Evolutionary conservation across 2,888 invertebrate genomes (phyloP).

Genomic region (Tipula vernalis): DNA sequence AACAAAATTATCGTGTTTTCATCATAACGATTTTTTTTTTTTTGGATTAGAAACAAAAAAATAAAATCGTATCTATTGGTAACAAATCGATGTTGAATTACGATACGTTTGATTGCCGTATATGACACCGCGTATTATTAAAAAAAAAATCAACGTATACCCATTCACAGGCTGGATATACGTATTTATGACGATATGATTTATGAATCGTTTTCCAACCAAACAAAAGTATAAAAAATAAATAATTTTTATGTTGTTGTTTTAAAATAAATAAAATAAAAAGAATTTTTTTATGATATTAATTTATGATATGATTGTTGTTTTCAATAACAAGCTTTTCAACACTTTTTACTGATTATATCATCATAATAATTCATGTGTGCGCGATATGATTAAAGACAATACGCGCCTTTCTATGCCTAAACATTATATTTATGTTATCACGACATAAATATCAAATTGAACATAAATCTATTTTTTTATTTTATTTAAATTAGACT

Average conservation of each 20-base stretch:
- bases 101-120: background rate
- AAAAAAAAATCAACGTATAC: background rate
- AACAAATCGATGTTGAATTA: background rate
- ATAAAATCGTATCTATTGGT: background rate
- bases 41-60: background rate
- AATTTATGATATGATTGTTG: background rate
- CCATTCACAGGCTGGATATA: background rate
- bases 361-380: background rate
- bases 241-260: background rate
- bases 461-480: background rate
- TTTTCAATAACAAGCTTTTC: constrained; percentile 4
- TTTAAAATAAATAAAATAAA: background rate
- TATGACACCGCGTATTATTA: background rate
- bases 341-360: background rate
- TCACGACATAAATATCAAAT: background rate
- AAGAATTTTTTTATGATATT: background rate
- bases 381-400: background rate
- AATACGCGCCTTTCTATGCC: background rate
- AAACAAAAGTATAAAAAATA: background rate
- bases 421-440: background rate
- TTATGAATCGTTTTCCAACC: background rate
- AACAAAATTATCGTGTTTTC: background rate
- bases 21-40: background rate
- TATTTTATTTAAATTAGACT: background rate
- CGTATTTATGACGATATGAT: background rate